Percentiles rank a stretch among this genome's conserved stretches.
These are phyloP conservation scores for Caenorhabditis afra DNA, from an alignment of 2,888 invertebrate genomes.

Conservation along the genomic window DNA sequence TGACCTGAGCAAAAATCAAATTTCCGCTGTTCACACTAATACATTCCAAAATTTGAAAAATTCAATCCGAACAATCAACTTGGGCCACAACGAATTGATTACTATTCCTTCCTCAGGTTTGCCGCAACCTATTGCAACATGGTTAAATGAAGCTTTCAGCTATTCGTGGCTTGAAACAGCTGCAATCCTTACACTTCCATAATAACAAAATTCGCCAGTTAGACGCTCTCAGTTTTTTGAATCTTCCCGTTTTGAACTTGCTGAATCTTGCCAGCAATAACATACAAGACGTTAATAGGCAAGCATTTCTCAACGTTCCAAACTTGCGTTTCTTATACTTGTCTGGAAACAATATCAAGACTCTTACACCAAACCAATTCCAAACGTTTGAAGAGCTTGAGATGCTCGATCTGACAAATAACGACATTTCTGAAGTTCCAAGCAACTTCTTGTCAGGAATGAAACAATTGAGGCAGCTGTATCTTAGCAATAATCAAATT, in stretches of 20 bases:
- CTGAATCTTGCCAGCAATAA: slow-evolving; percentile 77
- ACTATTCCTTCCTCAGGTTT: slow-evolving; percentile 74
- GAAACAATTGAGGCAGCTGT: slow-evolving; percentile 76
- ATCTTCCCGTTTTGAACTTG: slow-evolving; percentile 78
- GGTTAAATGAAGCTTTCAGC: slow-evolving; percentile 63
- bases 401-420: slow-evolving; percentile 75
- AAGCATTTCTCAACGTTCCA: slow-evolving; percentile 80
- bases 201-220: slow-evolving; percentile 75
- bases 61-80: slow-evolving; percentile 78
- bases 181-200: slow-evolving; percentile 79
- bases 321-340: slow-evolving; percentile 79
- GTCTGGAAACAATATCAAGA: slow-evolving; percentile 74
- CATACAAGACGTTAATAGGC: slow-evolving; percentile 71
- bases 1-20: slow-evolving; percentile 79
- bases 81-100: slow-evolving; percentile 77
- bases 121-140: neutral
- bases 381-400: slow-evolving; percentile 78
- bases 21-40: slow-evolving; percentile 74
- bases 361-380: slow-evolving; percentile 73
- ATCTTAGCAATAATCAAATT: slow-evolving; percentile 71
- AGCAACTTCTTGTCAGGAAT: slow-evolving; percentile 69
- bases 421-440: slow-evolving; percentile 66
- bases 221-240: slow-evolving; percentile 79
- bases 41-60: slow-evolving; percentile 78
- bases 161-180: slow-evolving; percentile 79